These are phyloP conservation scores for Melanotaenia duboulayi DNA, from an alignment of 2,113 vertebrate species.

Conservation along the genomic window DNA sequence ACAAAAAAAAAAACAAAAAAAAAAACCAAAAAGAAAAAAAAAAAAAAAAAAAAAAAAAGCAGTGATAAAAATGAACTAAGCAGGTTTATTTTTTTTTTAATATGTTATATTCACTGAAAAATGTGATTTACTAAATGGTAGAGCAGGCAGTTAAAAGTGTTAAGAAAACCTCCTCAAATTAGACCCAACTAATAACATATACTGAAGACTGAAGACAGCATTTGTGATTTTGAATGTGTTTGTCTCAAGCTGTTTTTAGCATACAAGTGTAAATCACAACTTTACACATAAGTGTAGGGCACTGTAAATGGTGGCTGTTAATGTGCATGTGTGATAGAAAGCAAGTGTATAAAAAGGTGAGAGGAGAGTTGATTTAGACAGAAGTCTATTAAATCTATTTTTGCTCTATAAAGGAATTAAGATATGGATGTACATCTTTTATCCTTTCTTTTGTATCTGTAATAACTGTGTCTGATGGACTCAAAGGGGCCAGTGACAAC, in stretches of 20 bases:
- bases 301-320: slow-evolving; percentile 37
- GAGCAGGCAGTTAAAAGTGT: no score
- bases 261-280: slow-evolving; percentile 71
- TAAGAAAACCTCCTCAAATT: slow-evolving; percentile 42
- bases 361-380: slow-evolving; percentile 18
- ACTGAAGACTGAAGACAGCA: slow-evolving; percentile 53
- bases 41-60: neutral
- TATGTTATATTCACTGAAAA: no score
- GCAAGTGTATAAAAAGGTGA: slow-evolving; percentile 27
- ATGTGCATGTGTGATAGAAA: slow-evolving; percentile 46
- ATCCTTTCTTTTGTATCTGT: neutral
- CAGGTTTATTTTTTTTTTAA: no score
- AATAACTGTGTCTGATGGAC: no score
- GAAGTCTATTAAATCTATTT: slow-evolving; percentile 17
- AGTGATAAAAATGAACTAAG: no score
- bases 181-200: slow-evolving; percentile 43
- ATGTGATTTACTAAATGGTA: no score
- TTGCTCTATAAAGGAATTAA: slow-evolving; percentile 24
- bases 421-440: slow-evolving; percentile 31
- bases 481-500: no score
- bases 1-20: no score
- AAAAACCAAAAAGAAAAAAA: neutral
- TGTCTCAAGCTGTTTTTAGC: slow-evolving; percentile 75
- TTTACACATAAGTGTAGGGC: slow-evolving; percentile 68
- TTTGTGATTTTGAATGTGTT: slow-evolving; percentile 73